Conservation (phyloP, 2,113 vertebrate genomes). For the Gymnobelideus leadbeateri region DNA sequence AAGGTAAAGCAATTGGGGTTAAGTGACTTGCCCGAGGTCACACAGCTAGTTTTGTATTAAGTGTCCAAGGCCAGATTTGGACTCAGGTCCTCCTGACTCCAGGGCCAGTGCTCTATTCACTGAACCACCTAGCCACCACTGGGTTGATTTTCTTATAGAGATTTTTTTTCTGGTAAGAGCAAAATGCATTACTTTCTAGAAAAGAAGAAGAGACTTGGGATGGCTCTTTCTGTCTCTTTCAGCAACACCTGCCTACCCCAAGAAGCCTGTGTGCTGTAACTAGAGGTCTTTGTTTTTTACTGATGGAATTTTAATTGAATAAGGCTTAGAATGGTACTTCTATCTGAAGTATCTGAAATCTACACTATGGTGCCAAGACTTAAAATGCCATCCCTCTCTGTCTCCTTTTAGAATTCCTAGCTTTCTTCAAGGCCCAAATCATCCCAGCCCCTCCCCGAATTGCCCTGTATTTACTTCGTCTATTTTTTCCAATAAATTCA, state of each 20-base stretch:
- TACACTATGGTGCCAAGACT: not conserved
- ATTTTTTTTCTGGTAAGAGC: not conserved
- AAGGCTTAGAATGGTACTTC: not conserved
- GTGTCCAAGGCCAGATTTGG: too few species aligned
- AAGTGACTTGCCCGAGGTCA: too few species aligned
- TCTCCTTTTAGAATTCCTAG: not conserved
- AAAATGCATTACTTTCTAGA: not conserved
- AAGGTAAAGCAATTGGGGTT: too few species aligned
- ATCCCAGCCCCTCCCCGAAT: not conserved
- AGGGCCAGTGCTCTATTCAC: too few species aligned
- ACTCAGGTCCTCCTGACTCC: too few species aligned
- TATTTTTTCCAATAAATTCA: not conserved
- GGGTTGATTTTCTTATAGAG: not conserved
- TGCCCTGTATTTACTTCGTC: not conserved
- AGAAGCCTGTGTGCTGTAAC: not conserved
- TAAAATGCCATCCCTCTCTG: not conserved
- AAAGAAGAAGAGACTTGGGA: accelerated
- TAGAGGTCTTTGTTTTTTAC: not conserved
- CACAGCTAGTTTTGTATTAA: too few species aligned
- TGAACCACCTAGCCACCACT: not conserved
- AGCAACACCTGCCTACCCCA: not conserved
- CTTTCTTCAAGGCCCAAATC: not conserved
- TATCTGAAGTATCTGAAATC: not conserved
- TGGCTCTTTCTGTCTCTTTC: accelerated
- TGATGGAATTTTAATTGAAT: not conserved